Evolutionary conservation across 2,888 invertebrate genomes (phyloP).

Genomic region (Eubasilissa splendida): DNA sequence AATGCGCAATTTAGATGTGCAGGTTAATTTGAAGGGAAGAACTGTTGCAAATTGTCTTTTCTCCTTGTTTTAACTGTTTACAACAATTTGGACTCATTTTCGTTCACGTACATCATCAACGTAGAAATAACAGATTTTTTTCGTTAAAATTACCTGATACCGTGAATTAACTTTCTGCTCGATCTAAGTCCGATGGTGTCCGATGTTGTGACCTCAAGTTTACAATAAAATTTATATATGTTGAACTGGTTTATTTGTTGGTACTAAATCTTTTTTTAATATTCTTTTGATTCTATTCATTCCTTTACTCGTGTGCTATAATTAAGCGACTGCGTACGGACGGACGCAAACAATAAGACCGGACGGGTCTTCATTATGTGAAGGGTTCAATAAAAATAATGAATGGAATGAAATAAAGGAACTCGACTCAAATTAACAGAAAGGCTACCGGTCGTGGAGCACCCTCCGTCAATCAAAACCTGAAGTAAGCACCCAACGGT

Average conservation of each 20-base stretch:
- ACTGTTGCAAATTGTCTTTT: no score
- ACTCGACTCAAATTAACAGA: conserved; percentile 51
- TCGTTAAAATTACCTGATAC: no score
- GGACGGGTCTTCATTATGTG: conserved; percentile 54
- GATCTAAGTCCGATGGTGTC: no score
- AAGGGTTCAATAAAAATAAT: conserved; percentile 47
- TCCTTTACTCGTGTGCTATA: conserved; percentile 50
- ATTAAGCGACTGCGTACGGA: conserved; percentile 49
- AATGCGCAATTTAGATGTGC: no score
- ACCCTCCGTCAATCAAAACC: conserved; percentile 56
- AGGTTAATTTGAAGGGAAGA: no score
- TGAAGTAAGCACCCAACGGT: conserved; percentile 28
- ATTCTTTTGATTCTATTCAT: conserved; percentile 30
- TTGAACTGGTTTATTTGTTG: background rate
- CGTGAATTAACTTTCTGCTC: no score
- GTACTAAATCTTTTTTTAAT: conserved; percentile 15
- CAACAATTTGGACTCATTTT: no score
- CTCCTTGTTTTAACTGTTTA: no score
- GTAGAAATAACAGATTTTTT: no score
- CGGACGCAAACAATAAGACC: conserved; percentile 51
- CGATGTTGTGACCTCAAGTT: no score
- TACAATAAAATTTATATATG: no score
- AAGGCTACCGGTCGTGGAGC: conserved; percentile 50
- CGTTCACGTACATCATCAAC: no score
- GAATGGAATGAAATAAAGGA: conserved; percentile 54